Percentiles rank a stretch among this genome's conserved stretches.
Evolutionary conservation across 2,113 vertebrate genomes (phyloP).

Genomic region (Pogona vitticeps): DNA sequence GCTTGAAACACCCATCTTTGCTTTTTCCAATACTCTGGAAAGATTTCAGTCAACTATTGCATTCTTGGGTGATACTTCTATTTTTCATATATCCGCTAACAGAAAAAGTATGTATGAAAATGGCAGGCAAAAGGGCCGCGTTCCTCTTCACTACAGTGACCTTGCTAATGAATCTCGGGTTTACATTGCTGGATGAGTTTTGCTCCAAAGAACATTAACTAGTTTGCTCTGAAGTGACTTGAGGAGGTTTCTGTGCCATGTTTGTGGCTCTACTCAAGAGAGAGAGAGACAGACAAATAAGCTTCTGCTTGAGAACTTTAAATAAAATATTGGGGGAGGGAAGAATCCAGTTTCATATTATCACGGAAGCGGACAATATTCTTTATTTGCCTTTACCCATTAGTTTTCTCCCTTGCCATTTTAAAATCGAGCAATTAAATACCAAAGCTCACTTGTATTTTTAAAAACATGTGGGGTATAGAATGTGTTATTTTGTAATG

Average conservation of each 20-base stretch:
- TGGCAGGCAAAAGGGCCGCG: not conserved
- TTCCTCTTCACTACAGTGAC: not conserved
- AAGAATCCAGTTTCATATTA: constrained; percentile 11
- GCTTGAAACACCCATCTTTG: not conserved
- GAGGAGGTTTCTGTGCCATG: not conserved
- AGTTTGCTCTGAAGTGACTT: not conserved
- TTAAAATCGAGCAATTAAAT: not conserved
- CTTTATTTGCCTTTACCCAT: constrained; percentile 8
- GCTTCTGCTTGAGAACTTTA: constrained; percentile 12
- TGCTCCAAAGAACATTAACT: constrained; percentile 22
- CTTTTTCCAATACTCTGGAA: not conserved
- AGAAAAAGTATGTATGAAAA: not conserved
- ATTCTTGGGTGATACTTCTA: not conserved
- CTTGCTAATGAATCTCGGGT: not conserved
- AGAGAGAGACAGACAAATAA: not conserved
- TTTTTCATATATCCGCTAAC: not conserved
- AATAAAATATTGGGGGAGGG: not conserved
- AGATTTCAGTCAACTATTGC: not conserved
- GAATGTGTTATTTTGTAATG: not conserved
- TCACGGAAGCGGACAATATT: not conserved
- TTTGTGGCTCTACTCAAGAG: not conserved
- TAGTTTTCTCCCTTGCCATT: not conserved
- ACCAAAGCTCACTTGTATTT: not conserved
- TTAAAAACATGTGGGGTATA: not conserved
- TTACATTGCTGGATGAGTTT: constrained; percentile 1